Base-by-base conservation (phyloP, 37 sponge, comb jelly and placozoan genomes). In the Halichondria panicea region DNA sequence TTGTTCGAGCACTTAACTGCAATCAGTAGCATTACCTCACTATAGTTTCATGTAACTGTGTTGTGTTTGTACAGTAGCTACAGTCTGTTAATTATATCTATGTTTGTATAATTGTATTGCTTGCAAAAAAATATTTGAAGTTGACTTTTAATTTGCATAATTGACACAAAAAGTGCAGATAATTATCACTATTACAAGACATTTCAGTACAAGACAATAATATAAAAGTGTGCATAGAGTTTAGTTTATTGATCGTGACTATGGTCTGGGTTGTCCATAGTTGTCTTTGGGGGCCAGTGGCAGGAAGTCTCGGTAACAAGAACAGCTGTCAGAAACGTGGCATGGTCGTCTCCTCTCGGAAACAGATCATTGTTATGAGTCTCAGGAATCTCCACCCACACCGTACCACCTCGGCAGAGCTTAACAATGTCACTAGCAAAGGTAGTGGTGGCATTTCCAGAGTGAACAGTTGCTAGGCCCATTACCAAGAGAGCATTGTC, bases 251-350 rank as follows among this genome's bases (percentile, higher is more conserved):
- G n/a, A n/a, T n/a, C n/a, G n/a, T n/a, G n/a, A n/a, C n/a, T n/a
- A n/a, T n/a, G n/a, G n/a, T n/a, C n/a, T n/a, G n/a, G n/a, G n/a
- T n/a, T n/a, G n/a, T n/a, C n/a, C n/a, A n/a, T n/a, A n/a, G n/a
- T n/a, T n/a, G n/a, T n/a, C n/a, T n/a, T n/a, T 54, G 81, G 81
- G 3, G 71, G 71, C 64, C 81, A 70, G 55, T 68, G 67, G 28
- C 81, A 81, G 27, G 54, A 43, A 13, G 81, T 72, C 25, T 81
- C 41, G 9, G 73, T 40, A 32, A 81, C 55, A 9, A 81, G 64
- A 34, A 70, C 13, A 5, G 71, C 71, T 21, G 42, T 55, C 0
- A 81, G 24, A 55, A 72, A 72, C 1, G 81, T 71, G 18, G 65
- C 72, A 11, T 60, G 37, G 0, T 67, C 58, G 30, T 78, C 79